Percentiles rank a stretch among this genome's conserved stretches.
phyloP scores from a whole-genome alignment of 2,797 vertebrate species.

The Nasua narica region DNA sequence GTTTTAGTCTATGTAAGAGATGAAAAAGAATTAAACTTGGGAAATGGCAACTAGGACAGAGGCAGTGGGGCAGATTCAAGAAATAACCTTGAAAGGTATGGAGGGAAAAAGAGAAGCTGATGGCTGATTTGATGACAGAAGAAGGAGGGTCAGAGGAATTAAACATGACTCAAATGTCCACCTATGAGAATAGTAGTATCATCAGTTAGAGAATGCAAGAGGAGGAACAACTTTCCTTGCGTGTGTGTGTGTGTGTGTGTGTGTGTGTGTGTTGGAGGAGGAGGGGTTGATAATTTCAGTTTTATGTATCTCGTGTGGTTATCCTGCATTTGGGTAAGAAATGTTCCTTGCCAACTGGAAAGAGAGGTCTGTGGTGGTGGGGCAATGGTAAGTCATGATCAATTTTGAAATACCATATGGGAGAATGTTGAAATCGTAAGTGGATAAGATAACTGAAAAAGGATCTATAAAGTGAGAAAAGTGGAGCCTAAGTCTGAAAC shows the following conservation, averaged over 20 bases:
- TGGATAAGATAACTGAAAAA: background rate
- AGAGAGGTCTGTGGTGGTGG: background rate
- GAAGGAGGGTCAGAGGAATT: background rate
- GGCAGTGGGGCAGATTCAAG: background rate
- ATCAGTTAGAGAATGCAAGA: background rate
- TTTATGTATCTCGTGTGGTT: background rate
- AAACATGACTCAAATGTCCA: background rate
- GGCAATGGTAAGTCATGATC: no score
- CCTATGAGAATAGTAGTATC: background rate
- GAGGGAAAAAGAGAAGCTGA: background rate
- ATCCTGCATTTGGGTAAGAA: background rate
- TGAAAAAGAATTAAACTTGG: background rate
- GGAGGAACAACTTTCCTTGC: background rate
- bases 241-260: no score
- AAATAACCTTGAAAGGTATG: background rate
- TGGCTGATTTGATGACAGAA: background rate
- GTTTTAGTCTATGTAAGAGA: background rate
- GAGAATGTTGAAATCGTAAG: background rate
- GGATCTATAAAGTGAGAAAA: background rate
- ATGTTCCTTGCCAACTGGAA: background rate
- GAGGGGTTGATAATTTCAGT: background rate
- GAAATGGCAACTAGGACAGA: background rate
- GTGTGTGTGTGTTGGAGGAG: background rate
- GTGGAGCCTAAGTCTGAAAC: background rate
- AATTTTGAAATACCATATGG: background rate